Base-by-base conservation (phyloP, 2,888 invertebrate species). In the Andrena minutula region DNA sequence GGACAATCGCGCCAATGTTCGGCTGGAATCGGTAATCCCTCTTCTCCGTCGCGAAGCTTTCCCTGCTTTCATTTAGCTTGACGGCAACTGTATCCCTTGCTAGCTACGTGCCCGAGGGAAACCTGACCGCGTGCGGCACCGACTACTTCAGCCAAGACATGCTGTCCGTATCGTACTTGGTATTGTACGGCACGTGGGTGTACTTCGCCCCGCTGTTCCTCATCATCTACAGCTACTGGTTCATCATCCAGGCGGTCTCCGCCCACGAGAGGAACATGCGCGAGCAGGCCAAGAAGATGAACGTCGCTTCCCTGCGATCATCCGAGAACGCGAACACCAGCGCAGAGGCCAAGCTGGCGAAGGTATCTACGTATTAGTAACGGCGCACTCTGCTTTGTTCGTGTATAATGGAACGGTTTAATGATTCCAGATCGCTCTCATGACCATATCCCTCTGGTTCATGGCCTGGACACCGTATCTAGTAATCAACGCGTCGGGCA, bases 241-340 rank as follows among this genome's bases (percentile, higher is more conserved):
- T 97, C 94, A 98, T 98, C 92, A 87, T 93, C 90, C 91, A 97
- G 95, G 97, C 97, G 86, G 97, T 97, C 79, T 95, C 97, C 77
- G 97, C 97, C 89, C 98, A 98, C 94, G 98, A 98, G 94, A 97
- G 96, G 91, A 95, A 95, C 60, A 97, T 98, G 97, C 95, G 97
- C 89, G 98, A 98, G 93, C 98, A 98, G 94, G 98, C 98, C 72
- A 98, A 98, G 94, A 98, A 98, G 94, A 98, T 98, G 98, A 98
- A 98, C 94, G 98, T 98, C 5, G 97, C 98, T 82, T 98, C 98
- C 51, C 95, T 98, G 74, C 95, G 98, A 92, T 97, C 97, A 49
- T 95, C 97, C 35, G 97, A 97, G 92, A 96, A 96, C 86, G 95
- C 96, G 16, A 96, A 96, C 89, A 97, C 97, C 66, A 97, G 97